These are phyloP conservation scores for Chrysogorgia sp. DNA, from an alignment of 92 coral and sea anemone genomes.

Conservation along the genomic window DNA sequence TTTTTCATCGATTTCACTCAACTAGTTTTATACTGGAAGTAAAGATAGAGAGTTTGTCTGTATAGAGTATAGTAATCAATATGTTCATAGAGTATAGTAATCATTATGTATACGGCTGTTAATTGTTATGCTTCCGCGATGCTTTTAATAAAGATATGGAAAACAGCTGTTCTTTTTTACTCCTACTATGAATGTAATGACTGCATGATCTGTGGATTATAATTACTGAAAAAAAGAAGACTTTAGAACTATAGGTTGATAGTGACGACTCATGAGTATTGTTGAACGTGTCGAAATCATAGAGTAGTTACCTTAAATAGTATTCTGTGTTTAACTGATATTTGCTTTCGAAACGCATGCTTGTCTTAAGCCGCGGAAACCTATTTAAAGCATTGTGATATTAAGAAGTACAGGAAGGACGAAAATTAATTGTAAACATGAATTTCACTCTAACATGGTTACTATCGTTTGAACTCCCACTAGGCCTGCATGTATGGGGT, in stretches of 20 bases:
- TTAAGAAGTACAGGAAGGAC: neutral
- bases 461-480: neutral
- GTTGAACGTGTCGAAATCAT: too few species aligned
- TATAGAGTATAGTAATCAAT: too few species aligned
- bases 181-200: too few species aligned
- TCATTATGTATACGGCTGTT: too few species aligned
- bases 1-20: neutral
- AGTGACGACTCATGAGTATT: too few species aligned
- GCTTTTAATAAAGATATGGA: neutral
- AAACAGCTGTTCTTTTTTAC: neutral
- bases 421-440: neutral
- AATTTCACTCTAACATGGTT: neutral
- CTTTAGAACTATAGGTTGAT: too few species aligned
- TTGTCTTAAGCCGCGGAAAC: neutral
- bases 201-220: too few species aligned
- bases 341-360: neutral
- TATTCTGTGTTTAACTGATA: neutral
- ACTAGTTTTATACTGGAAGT: too few species aligned
- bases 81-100: too few species aligned
- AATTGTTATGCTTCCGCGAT: neutral
- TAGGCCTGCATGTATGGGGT: neutral
- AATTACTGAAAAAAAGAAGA: too few species aligned
- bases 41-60: too few species aligned
- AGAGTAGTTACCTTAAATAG: too few species aligned
- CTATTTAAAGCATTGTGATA: neutral